Base-by-base conservation (phyloP, 2,888 invertebrate species). In the Ditylenchus weischeri region DNA sequence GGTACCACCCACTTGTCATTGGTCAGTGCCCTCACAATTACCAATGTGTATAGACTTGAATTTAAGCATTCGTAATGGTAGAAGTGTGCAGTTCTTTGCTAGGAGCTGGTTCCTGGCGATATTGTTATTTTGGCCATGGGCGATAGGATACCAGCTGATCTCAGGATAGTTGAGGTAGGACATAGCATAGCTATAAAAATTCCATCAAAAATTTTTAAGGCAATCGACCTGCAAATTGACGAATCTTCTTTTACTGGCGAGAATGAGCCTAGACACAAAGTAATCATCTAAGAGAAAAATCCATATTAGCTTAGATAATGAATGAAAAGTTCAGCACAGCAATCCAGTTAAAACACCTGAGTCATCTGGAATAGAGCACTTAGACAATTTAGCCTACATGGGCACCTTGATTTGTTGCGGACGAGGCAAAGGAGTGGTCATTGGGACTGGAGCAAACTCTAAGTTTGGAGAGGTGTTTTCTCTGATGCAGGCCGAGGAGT, bases 171-270 rank as follows among this genome's bases (percentile, higher is more conserved):
- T 84, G 93, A 95, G 84, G 87, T 67, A 65, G 18, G 29, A 29
- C 29, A 18, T 48, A 59, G 19, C 11, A n/a, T 43, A 43, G 8
- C 11, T 43, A 43, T 8, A 43, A 43, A 54, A 23, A 7, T 10
- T 2, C 6, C 13, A 54, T 50, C 18, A n/a, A 36, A 19, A 23
- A 7, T 57, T 19, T 57, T 4, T 4, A 23, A 88, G 87, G 89
- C 92, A 0, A 89, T 90, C 18, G 95, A 95, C 85, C 87, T 98
- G 73, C 90, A 91, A 5, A 90, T 99, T 60, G 98, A 98, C 84
- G 98, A 98, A 86, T 94, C 94, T 63, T 93, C 93, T 75, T 95
- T 99, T 84, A 98, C 98, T 0, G 98, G 98, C 18, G 98, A 99
- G 86, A 94, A 94, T 0, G 93, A 95, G 83, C 95, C 98, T 19